These are phyloP conservation scores for Heliocidaris tuberculata DNA, from an alignment of 35 echinoderm and acorn worm genomes.

Conservation along the genomic window DNA sequence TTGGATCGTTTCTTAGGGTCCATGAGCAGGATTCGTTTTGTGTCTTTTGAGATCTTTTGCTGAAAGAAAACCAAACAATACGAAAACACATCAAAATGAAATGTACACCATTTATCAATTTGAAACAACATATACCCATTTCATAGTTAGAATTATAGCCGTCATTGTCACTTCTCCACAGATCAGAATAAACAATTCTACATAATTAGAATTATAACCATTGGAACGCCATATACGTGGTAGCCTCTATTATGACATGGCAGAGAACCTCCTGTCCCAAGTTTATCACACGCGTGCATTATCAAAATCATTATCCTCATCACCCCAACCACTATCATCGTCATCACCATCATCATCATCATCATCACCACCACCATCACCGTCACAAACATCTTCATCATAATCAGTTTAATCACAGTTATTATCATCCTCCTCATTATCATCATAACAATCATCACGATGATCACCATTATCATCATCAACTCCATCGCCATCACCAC, in stretches of 20 bases:
- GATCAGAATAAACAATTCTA: too few relatives aligned
- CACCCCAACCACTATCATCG: too few relatives aligned
- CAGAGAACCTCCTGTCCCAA: too few relatives aligned
- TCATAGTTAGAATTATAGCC: not conserved
- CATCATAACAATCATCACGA: too few relatives aligned
- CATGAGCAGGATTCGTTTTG: constrained; percentile 47
- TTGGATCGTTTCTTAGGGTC: constrained; percentile 18
- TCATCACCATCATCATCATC: not conserved
- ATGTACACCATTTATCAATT: not conserved
- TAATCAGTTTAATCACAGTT: too few relatives aligned
- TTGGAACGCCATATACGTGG: too few relatives aligned
- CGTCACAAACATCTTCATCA: too few relatives aligned
- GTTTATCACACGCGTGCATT: too few relatives aligned
- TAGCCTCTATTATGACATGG: too few relatives aligned
- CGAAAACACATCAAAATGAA: not conserved
- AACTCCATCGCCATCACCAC: not conserved
- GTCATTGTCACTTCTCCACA: not conserved
- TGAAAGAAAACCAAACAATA: constrained; percentile 19
- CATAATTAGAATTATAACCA: too few relatives aligned
- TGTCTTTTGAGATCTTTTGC: constrained; percentile 62
- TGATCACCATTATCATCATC: not conserved
- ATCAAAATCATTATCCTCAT: too few relatives aligned
- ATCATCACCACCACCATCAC: not conserved
- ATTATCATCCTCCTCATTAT: not conserved
- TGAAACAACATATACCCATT: not conserved